Percentiles rank a stretch among this genome's conserved stretches.
Evolutionary conservation across 2,888 invertebrate species (phyloP).

Genomic region (Ennomos fuscantarius): DNA sequence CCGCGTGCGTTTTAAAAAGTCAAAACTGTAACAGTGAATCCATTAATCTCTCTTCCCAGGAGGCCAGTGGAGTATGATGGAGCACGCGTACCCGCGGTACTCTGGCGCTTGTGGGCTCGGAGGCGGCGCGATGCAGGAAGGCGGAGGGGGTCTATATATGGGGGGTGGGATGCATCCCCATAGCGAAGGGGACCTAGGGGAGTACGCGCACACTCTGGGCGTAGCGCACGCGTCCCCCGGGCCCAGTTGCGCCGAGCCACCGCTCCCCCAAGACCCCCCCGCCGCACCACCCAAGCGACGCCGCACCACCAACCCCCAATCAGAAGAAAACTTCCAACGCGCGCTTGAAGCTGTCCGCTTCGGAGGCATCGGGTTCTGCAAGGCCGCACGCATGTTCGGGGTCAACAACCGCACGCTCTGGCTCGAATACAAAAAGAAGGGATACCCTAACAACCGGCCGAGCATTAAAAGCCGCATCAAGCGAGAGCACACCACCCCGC

Average conservation of each 20-base stretch:
- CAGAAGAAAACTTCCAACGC: conserved; percentile 92
- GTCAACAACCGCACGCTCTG: conserved; percentile 94
- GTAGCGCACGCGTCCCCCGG: conserved; percentile 73
- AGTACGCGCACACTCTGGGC: conserved; percentile 66
- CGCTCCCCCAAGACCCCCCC: conserved; percentile 55
- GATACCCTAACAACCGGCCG: conserved; percentile 92
- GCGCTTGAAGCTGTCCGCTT: conserved; percentile 93
- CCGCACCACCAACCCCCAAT: conserved; percentile 91
- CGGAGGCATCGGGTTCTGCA: conserved; percentile 94
- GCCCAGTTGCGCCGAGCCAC: conserved; percentile 60
- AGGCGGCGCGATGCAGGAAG: conserved; percentile 73
- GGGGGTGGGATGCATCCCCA: conserved; percentile 79
- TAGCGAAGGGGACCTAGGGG: conserved; percentile 65
- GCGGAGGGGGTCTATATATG: conserved; percentile 85
- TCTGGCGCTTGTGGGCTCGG: conserved; percentile 84
- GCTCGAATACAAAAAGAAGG: conserved; percentile 94
- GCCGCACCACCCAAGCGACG: conserved; percentile 86
- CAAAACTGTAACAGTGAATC: conserved; percentile 61
- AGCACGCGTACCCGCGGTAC: conserved; percentile 92
- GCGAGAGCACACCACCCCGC: conserved; percentile 87
- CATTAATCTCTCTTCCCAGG: conserved; percentile 89
- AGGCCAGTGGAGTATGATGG: conserved; percentile 94
- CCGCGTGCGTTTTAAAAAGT: conserved; percentile 18
- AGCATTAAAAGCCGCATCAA: conserved; percentile 92
- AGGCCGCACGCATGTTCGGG: conserved; percentile 93